Percentiles rank a stretch among this genome's conserved stretches.
Evolutionary conservation across 2,888 invertebrate species (phyloP).

Genomic region (Xylota sylvarum): DNA sequence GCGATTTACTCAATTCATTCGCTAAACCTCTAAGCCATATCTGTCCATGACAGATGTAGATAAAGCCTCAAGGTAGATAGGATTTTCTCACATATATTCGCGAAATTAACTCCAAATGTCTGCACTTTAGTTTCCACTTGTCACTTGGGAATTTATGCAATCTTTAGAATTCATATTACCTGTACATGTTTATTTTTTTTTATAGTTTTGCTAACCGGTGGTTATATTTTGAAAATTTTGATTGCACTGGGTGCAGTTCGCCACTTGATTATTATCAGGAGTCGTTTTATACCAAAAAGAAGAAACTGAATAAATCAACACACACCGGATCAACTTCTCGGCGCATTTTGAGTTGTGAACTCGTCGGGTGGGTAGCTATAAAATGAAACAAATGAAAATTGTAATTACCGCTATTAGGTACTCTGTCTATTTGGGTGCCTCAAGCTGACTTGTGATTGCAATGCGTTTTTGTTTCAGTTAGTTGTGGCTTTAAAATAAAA

Average conservation of each 20-base stretch:
- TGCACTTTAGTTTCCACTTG: conserved; percentile 70
- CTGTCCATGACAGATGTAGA: conserved; percentile 60
- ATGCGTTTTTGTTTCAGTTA: conserved; percentile 24
- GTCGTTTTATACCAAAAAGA: conserved; percentile 57
- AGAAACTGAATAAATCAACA: conserved; percentile 70
- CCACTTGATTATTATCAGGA: conserved; percentile 71
- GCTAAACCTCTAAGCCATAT: conserved; percentile 42
- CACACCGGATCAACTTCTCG: conserved; percentile 56
- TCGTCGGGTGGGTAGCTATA: conserved; percentile 52
- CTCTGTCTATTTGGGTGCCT: conserved; percentile 50
- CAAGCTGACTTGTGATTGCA: conserved; percentile 45
- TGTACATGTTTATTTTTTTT: conserved; percentile 21
- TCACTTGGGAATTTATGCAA: conserved; percentile 68
- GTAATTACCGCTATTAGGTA: conserved; percentile 72
- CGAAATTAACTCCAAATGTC: conserved; percentile 58
- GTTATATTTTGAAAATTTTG: conserved; percentile 65
- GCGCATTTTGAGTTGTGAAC: conserved; percentile 49
- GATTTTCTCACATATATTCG: conserved; percentile 61
- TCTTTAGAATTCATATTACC: conserved; percentile 63
- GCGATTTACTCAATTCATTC: conserved; percentile 21
- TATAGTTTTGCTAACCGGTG: conserved; percentile 30
- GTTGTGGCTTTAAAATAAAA: conserved; percentile 30
- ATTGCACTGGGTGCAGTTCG: conserved; percentile 72
- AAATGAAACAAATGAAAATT: conserved; percentile 73
- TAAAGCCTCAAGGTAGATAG: conserved; percentile 53